A percentile compares a stretch with the other conserved stretches of the same genome.
Conservation (phyloP, 2,888 invertebrate species). For the Cacoxenus indagator region DNA sequence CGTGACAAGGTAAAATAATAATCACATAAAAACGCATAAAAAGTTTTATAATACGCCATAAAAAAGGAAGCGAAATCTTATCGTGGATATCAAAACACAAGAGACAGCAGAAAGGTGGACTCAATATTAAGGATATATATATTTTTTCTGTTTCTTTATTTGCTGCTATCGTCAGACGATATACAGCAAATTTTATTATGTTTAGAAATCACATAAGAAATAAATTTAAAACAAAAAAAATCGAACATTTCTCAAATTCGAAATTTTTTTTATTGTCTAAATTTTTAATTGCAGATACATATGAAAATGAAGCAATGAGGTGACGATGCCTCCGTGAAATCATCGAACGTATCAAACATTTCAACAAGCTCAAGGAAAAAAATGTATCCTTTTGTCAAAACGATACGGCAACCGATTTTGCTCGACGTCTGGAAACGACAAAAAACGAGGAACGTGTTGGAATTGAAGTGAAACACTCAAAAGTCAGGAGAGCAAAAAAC, state of each 20-base stretch:
- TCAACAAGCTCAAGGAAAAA: not conserved
- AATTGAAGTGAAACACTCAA: slow-evolving; percentile 53
- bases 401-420: slow-evolving; percentile 16
- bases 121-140: too few species aligned
- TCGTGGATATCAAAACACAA: not conserved
- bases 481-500: slow-evolving; percentile 33
- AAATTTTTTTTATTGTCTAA: too few species aligned
- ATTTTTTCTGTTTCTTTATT: too few species aligned
- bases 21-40: not conserved
- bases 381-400: slow-evolving; percentile 4
- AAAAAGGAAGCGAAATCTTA: not conserved
- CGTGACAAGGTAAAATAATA: not conserved
- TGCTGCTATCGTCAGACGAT: too few species aligned
- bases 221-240: too few species aligned
- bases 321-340: not conserved
- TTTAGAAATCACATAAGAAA: too few species aligned
- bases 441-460: slow-evolving; percentile 63
- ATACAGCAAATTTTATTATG: too few species aligned
- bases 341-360: not conserved
- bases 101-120: too few species aligned
- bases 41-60: not conserved
- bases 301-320: not conserved
- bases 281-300: too few species aligned
- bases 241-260: too few species aligned
- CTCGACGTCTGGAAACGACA: slow-evolving; percentile 1